Conservation (phyloP, 1,140 invertebrate species). For the Belonocnema kinseyi region DNA sequence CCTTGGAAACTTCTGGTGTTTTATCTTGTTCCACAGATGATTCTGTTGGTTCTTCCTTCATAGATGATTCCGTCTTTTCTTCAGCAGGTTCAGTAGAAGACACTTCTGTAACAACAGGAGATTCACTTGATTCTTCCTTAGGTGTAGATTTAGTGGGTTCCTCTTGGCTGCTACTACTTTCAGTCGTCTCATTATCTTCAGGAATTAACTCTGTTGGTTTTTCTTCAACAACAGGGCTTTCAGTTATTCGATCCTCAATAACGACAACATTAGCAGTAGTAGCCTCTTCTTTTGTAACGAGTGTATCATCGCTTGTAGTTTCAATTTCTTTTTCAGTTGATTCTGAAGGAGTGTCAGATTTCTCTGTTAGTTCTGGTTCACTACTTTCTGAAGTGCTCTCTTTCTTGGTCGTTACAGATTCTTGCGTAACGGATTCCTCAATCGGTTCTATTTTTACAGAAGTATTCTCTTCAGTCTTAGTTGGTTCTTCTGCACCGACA, state of each 20-base stretch:
- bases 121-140: slow-evolving; percentile 16
- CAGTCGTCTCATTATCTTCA: slow-evolving; percentile 52
- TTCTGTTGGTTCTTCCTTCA: slow-evolving; percentile 23
- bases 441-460: slow-evolving; percentile 44
- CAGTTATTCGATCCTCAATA: slow-evolving; percentile 29
- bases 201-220: slow-evolving; percentile 39
- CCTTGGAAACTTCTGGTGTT: slow-evolving; percentile 36
- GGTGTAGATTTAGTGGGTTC: slow-evolving; percentile 21
- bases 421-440: slow-evolving; percentile 34
- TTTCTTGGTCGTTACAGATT: slow-evolving; percentile 8
- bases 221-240: slow-evolving; percentile 26
- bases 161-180: slow-evolving; percentile 31
- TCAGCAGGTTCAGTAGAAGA: slow-evolving; percentile 17
- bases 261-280: background rate
- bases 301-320: slow-evolving; percentile 6
- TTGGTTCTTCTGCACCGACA: slow-evolving; percentile 42
- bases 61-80: slow-evolving; percentile 41
- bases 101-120: slow-evolving; percentile 19
- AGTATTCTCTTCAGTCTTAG: slow-evolving; percentile 40
- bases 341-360: slow-evolving; percentile 25
- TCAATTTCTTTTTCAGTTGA: slow-evolving; percentile 15
- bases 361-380: background rate
- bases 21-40: slow-evolving; percentile 32
- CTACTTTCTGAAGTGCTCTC: slow-evolving; percentile 33
- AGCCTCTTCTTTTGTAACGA: too few relatives aligned